phyloP scores from a whole-genome alignment of 2,888 invertebrate species.

The Scaptodrosophila latifasciaeformis region DNA sequence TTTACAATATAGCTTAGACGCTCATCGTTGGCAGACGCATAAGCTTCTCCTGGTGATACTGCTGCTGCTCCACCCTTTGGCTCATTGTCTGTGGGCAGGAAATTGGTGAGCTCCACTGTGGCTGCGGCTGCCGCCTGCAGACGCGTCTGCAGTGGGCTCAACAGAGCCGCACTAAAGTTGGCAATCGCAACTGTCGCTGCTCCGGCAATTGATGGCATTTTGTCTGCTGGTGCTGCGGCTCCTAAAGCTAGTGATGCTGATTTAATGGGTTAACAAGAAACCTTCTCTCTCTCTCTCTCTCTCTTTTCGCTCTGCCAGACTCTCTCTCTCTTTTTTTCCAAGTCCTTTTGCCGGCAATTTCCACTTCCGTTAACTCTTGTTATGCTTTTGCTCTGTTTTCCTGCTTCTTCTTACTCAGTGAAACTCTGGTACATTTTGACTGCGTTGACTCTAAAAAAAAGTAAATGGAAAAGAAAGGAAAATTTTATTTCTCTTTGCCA shows the following conservation, averaged over 20 bases:
- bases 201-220: constrained; percentile 57
- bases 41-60: constrained; percentile 23
- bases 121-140: constrained; percentile 23
- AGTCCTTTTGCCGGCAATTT: background rate
- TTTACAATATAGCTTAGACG: constrained; percentile 63
- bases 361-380: no score
- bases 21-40: constrained; percentile 43
- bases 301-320: no score
- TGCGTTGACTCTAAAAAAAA: constrained; percentile 7
- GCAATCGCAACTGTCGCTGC: constrained; percentile 37
- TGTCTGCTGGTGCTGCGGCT: constrained; percentile 11
- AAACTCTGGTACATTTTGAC: constrained; percentile 31
- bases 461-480: constrained; percentile 2
- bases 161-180: constrained; percentile 5
- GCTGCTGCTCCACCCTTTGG: constrained; percentile 14
- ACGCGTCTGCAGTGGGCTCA: constrained; percentile 11
- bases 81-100: constrained; percentile 46
- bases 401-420: background rate
- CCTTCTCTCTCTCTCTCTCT: no score
- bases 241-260: background rate
- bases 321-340: no score
- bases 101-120: constrained; percentile 37
- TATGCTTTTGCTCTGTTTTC: background rate
- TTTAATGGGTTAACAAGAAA: no score
- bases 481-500: constrained; percentile 29